phyloP scores from a whole-genome alignment of 2,797 vertebrate species.

The Prionace glauca region DNA sequence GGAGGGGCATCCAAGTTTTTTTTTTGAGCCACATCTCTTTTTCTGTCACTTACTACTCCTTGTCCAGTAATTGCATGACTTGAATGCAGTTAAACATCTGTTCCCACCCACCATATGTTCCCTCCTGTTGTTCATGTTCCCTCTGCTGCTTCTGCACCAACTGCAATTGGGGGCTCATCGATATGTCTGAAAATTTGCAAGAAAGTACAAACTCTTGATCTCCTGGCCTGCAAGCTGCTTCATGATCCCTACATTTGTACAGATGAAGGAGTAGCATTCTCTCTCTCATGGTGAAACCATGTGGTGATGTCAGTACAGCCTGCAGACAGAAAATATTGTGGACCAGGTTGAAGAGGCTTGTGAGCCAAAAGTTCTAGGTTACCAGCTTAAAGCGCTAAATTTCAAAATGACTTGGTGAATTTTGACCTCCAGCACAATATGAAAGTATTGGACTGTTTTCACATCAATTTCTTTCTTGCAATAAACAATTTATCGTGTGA shows the following conservation, averaged over 20 bases:
- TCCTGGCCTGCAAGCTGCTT: neutral
- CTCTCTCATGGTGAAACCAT: neutral
- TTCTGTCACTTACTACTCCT: neutral
- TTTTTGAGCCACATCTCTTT: neutral
- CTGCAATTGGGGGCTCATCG: neutral
- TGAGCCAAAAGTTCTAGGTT: neutral
- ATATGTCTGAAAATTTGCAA: neutral
- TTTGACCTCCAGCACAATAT: neutral
- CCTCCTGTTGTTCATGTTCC: neutral
- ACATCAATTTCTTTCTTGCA: neutral
- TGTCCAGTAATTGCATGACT: neutral
- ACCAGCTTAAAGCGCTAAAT: neutral
- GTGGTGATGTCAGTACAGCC: neutral
- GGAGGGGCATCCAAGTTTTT: neutral
- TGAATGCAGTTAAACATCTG: neutral
- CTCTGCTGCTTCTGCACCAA: neutral
- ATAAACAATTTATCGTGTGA: neutral
- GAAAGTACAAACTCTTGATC: neutral
- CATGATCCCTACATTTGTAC: neutral
- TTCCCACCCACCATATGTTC: neutral
- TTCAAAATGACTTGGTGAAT: neutral
- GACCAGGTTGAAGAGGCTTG: neutral
- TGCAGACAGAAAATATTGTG: neutral
- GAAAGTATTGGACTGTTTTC: neutral
- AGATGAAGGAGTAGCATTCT: neutral